Evolutionary conservation across 2,888 invertebrate species (phyloP).

Genomic region (Chydorus sphaericus): DNA sequence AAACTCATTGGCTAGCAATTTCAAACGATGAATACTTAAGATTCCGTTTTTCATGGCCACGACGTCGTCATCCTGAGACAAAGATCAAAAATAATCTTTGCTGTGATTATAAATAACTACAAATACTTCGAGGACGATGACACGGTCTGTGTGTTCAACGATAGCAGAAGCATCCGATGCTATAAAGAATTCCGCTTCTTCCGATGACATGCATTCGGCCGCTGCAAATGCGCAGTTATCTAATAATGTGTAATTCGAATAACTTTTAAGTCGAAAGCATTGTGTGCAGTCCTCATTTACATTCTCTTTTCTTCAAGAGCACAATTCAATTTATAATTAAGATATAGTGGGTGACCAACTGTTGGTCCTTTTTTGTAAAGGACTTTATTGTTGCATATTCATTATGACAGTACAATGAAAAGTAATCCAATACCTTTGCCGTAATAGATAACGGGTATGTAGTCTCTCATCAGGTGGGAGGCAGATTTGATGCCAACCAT

Average conservation of each 20-base stretch:
- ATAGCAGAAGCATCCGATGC: slow-evolving; percentile 98
- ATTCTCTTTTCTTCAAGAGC: too few relatives aligned
- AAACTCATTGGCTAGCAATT: slow-evolving; percentile 60
- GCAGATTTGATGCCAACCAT: slow-evolving; percentile 95
- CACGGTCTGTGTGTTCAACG: slow-evolving; percentile 97
- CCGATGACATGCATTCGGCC: slow-evolving; percentile 51
- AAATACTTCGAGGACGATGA: slow-evolving; percentile 81
- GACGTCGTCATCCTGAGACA: slow-evolving; percentile 71
- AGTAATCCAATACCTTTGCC: slow-evolving; percentile 94
- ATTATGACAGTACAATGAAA: too few relatives aligned
- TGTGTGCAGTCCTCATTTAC: too few relatives aligned
- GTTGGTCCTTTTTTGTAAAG: too few relatives aligned
- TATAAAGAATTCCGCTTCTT: slow-evolving; percentile 96
- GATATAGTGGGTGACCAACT: too few relatives aligned
- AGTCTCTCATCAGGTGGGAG: slow-evolving; percentile 82
- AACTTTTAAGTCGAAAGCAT: too few relatives aligned
- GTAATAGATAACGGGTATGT: slow-evolving; percentile 93
- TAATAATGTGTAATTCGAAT: too few relatives aligned
- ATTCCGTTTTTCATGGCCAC: slow-evolving; percentile 87
- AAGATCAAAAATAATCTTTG: neutral
- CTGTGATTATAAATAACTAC: neutral
- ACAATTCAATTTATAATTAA: too few relatives aligned
- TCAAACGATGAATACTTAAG: slow-evolving; percentile 86
- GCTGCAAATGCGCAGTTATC: slow-evolving; percentile 51
- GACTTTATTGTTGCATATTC: too few relatives aligned